Conservation (phyloP, 2,888 invertebrate genomes). For the Pollenia griseotomentosa region DNA sequence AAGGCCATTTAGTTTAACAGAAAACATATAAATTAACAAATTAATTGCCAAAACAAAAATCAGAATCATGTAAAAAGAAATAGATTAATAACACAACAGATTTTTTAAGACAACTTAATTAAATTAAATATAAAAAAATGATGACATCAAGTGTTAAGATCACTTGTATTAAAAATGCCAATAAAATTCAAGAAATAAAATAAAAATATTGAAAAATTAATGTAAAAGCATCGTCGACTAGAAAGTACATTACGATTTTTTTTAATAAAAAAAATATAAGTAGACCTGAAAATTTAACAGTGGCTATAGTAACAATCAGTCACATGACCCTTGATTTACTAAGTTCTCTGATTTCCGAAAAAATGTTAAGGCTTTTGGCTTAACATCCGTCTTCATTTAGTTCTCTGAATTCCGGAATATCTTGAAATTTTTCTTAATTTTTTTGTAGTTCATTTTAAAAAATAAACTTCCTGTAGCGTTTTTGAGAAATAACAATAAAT, state of each 20-base stretch:
- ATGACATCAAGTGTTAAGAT: slow-evolving; percentile 62
- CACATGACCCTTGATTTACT: too few species aligned
- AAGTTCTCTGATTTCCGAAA: too few species aligned
- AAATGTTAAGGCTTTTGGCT: too few species aligned
- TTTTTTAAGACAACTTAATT: slow-evolving; percentile 59
- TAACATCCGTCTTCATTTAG: too few species aligned
- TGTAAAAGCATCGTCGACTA: neutral
- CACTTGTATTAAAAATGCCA: slow-evolving; percentile 26
- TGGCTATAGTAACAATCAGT: too few species aligned
- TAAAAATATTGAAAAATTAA: neutral
- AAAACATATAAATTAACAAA: slow-evolving; percentile 71
- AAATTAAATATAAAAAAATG: slow-evolving; percentile 56
- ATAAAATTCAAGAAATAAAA: slow-evolving; percentile 5
- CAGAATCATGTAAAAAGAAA: slow-evolving; percentile 28
- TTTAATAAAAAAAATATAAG: neutral
- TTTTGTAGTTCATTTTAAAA: too few species aligned
- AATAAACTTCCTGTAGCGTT: too few species aligned
- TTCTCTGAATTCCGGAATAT: too few species aligned
- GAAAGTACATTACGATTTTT: neutral
- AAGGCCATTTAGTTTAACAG: slow-evolving; percentile 63
- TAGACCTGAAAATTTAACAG: too few species aligned
- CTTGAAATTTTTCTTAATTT: too few species aligned
- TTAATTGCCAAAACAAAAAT: slow-evolving; percentile 59
- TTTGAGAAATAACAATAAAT: neutral
- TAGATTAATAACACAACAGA: slow-evolving; percentile 21